Base-by-base conservation (phyloP, 2,888 invertebrate genomes). In the Eurois occulta region DNA sequence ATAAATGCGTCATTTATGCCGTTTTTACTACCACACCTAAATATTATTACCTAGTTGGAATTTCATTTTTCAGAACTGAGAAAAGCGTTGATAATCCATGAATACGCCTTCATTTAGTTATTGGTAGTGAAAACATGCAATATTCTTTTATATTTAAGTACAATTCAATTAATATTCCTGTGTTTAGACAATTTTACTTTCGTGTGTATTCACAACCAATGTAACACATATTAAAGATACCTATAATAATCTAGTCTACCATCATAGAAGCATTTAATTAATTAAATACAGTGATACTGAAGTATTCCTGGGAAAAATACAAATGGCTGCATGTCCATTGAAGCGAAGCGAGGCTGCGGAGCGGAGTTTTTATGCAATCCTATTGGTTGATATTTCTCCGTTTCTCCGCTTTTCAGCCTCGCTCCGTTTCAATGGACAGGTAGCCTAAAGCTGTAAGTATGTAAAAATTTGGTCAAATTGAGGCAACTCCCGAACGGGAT, bases 191-290 rank as follows among this genome's bases (percentile, higher is more conserved):
- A 80, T 35, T 68, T 71, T 43, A 35, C 41, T 62, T 75, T 16
- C 35, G 13, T 58, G 24, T 52, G 7, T 72, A 24, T 38, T 72
- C 38, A 13, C 18, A 38, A 28, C 21, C 13, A 84, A 55, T 67
- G 21, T 55, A 58, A 55, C 38, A 66, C 32, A 62, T 67, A 8
- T 62, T 46, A 4, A 24, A 41, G 7, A 28, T 55, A 35, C 69
- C 32, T 75, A 46, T 46, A 38, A 65, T 72, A 64, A 64, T 86
- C 83, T 83, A 83, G 83, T 86, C 83, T 64, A 67, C 32, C 70
- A 38, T 68, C 48, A 10, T 28, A 60, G 24, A 67, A 82, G 28
- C 35, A 48, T 81, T 82, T 70, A 80, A 43, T 38, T 18, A 38
- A 41, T 80, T 35, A 46, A 66, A 66, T 55, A 28, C 52, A 28